Evolutionary conservation across 2,113 vertebrate genomes (phyloP), one percentile per base, ranked within the genome.

Genomic region (Nesogale talazaci): DNA sequence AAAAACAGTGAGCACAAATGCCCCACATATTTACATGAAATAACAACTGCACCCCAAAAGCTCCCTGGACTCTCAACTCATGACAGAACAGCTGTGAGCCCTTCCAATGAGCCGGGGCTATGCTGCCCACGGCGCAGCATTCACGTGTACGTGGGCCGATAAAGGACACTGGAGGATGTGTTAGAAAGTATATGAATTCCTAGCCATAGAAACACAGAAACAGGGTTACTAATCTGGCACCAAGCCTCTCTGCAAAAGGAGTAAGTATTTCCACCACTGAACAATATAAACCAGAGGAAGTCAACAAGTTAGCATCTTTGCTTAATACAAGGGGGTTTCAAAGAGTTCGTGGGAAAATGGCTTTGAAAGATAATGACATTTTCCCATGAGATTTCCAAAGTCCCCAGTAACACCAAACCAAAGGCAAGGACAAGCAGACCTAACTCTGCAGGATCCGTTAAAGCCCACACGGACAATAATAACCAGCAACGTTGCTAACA

Each of bases 61-160:
- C 8, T 36, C 83, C 76, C 20, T 59, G 61, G 76, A 59, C 52
- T 69, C 16, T 0, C 1, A 40, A 72, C 23, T 6, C 0, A 0
- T 15, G 67, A n/a, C 38, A 8, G 34, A 31, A 34, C 16, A 65
- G 31, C 67, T 65, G 19, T 25, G 34, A 78, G 10, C 25, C 17
- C 17, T 36, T 20, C 38, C 29, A 6, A 7, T 9, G 1, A 14
- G 25, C 42, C 5, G 17, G 12, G 67, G 15, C 5, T 4, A 36
- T 4, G 3, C 22, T 52, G 11, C 46, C 29, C 7, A 42, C 63
- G 15, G 12, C 0, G 19, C 0, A 31, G 52, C 15, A 1, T 12
- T 38, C 10, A 87, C 52, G 52, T 10, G 0, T 1, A 1, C 22
- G 16, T 2, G 23, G 23, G 42, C 36, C 25, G 23, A n/a, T 3